These are phyloP conservation scores for Helicolenus hilgendorfi DNA, from an alignment of 2,797 vertebrate genomes.

Conservation along the genomic window DNA sequence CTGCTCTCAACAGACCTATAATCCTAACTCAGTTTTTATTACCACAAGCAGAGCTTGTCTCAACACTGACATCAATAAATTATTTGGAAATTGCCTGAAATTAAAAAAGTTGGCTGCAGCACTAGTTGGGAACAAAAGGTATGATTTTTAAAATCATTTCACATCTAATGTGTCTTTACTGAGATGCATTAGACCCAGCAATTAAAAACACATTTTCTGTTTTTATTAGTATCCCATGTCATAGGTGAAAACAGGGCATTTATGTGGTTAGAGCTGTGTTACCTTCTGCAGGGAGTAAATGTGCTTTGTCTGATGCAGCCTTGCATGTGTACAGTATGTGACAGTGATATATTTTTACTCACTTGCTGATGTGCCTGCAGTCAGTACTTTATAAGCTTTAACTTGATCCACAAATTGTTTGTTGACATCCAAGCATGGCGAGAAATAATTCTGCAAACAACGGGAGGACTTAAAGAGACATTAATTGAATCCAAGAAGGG, in stretches of 20 bases:
- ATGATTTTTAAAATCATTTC: neutral
- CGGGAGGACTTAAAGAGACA: neutral
- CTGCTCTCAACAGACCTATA: neutral
- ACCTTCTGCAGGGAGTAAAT: neutral
- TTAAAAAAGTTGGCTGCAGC: neutral
- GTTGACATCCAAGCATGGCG: neutral
- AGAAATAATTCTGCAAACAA: neutral
- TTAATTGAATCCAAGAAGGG: neutral
- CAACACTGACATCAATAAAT: neutral
- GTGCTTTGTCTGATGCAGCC: neutral
- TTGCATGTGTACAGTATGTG: neutral
- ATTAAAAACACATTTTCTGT: neutral
- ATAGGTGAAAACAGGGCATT: no score
- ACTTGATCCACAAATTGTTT: neutral
- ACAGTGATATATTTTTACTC: neutral
- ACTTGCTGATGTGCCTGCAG: neutral
- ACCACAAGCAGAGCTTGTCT: neutral
- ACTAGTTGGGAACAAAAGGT: neutral
- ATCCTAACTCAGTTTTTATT: neutral
- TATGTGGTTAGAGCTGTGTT: neutral
- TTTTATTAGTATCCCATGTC: no score
- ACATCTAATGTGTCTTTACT: neutral
- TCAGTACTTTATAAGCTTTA: neutral
- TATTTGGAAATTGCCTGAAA: neutral
- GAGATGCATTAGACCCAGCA: neutral